phyloP scores from a whole-genome alignment of 2,113 vertebrate species.

The Oryzias curvinotus region DNA sequence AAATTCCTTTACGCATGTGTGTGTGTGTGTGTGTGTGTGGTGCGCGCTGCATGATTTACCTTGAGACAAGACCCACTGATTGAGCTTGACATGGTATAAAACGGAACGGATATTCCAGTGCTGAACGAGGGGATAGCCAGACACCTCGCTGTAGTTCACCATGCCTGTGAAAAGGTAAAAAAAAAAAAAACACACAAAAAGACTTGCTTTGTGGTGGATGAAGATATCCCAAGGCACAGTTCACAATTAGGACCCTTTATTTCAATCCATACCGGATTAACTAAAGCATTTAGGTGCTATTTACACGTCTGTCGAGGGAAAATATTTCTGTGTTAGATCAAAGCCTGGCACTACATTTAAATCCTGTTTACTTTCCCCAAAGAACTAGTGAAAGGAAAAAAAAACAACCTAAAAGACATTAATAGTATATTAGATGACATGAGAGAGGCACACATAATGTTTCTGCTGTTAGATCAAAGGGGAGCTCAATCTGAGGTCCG shows the following conservation, averaged over 20 bases:
- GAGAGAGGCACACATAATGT: conserved; percentile 11
- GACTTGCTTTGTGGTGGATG: not conserved
- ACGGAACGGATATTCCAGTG: conserved; percentile 93
- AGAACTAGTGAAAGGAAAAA: not conserved
- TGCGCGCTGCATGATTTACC: conserved; percentile 74
- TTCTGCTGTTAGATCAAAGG: conserved; percentile 42
- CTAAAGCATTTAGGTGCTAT: conserved; percentile 20
- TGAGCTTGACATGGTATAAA: conserved; percentile 94
- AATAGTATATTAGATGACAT: conserved; percentile 40
- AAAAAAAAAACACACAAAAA: conserved; percentile 1
- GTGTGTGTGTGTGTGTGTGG: conserved; percentile 4
- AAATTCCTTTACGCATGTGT: too few relatives aligned
- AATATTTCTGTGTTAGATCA: conserved; percentile 32
- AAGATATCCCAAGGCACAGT: not conserved
- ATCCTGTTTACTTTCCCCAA: conserved; percentile 41
- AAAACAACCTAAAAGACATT: conserved; percentile 34
- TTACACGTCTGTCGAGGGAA: conserved; percentile 9
- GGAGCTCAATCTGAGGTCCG: not conserved
- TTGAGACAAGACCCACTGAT: conserved; percentile 90
- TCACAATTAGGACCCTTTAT: not conserved
- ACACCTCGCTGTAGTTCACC: conserved; percentile 99
- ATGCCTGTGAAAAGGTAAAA: conserved; percentile 68
- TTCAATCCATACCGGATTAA: not conserved
- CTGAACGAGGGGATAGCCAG: conserved; percentile 92
- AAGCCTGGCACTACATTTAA: conserved; percentile 24